Conservation (phyloP, 2,797 vertebrate genomes). For the Neolamprologus multifasciatus region DNA sequence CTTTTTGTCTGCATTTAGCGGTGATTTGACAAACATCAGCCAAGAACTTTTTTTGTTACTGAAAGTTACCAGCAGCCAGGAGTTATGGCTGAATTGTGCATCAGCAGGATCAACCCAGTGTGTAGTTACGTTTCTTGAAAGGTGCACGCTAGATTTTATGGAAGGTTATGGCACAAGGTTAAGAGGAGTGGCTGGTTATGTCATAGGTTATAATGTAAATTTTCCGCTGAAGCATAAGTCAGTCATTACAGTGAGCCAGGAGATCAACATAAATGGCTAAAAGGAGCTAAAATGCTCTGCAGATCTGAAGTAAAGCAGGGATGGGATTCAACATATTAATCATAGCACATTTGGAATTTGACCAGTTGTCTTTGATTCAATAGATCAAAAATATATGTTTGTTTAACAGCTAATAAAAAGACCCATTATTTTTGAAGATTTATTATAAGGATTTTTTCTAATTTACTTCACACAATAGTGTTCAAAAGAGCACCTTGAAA, state of each 20-base stretch:
- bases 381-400: neutral
- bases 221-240: neutral
- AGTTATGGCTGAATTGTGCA: neutral
- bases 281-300: neutral
- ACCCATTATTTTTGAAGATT: neutral
- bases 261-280: neutral
- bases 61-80: neutral
- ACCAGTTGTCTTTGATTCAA: neutral
- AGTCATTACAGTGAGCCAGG: neutral
- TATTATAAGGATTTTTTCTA: neutral
- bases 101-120: neutral
- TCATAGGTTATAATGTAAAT: neutral
- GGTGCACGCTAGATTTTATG: neutral
- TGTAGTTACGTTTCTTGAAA: rapidly evolving
- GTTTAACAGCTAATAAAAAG: rapidly evolving
- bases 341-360: neutral
- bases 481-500: neutral
- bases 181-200: neutral
- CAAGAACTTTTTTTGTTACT: neutral
- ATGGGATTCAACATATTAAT: neutral
- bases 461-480: neutral
- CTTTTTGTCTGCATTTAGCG: neutral
- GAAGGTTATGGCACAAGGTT: rapidly evolving
- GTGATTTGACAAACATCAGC: rapidly evolving
- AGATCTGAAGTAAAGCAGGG: neutral